phyloP scores from a whole-genome alignment of 2,797 vertebrate species.

The Chelon auratus region DNA sequence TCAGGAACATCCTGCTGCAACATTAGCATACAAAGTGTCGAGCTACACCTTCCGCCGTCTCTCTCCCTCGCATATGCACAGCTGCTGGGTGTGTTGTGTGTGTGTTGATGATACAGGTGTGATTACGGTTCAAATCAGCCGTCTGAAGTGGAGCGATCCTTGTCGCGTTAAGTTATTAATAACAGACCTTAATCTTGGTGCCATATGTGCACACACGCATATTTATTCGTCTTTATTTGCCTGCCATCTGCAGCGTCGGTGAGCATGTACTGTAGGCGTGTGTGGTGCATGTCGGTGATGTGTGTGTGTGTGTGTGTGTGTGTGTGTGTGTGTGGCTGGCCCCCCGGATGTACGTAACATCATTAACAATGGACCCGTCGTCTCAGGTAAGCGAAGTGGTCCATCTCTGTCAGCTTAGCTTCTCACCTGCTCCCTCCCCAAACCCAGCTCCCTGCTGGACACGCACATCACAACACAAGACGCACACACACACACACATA shows the following conservation, averaged over 20 bases:
- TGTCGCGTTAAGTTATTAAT: conserved; percentile 69
- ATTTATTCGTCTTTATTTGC: conserved; percentile 54
- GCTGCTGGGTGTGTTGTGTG: conserved; percentile 18
- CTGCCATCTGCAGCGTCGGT: conserved; percentile 47
- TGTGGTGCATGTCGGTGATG: conserved; percentile 3
- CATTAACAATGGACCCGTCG: conserved; percentile 70
- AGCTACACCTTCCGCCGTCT: not conserved
- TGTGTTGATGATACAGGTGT: conserved; percentile 83
- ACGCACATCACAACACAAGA: conserved; percentile 13
- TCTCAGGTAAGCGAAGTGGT: conserved; percentile 70
- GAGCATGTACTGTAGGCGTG: conserved; percentile 14
- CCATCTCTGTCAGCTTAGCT: conserved; percentile 80
- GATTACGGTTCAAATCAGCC: conserved; percentile 89
- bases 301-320: conserved; percentile 26
- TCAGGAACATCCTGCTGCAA: not conserved
- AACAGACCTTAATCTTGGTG: conserved; percentile 51
- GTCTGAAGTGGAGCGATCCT: conserved; percentile 74
- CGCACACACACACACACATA: conserved; percentile 12
- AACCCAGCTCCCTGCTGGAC: conserved; percentile 8
- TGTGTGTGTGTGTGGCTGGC: conserved; percentile 26
- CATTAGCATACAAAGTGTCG: conserved; percentile 28
- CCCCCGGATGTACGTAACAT: conserved; percentile 62
- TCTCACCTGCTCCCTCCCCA: conserved; percentile 54
- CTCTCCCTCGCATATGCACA: not conserved
- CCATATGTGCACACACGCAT: conserved; percentile 44